These are phyloP conservation scores for Diarsia rubi DNA, from an alignment of 2,888 invertebrate species.

Conservation along the genomic window DNA sequence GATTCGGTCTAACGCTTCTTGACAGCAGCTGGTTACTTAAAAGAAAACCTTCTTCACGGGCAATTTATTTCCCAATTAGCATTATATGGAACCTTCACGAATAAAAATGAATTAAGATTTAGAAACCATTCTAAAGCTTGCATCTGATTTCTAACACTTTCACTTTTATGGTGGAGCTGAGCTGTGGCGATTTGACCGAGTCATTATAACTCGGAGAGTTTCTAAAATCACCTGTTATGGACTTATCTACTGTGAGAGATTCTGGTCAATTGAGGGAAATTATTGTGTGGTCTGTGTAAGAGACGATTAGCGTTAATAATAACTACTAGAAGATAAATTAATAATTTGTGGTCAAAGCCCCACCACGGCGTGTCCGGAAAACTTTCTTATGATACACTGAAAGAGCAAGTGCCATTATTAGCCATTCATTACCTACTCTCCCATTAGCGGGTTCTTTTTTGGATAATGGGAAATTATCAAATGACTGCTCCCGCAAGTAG, in stretches of 20 bases:
- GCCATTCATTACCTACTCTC: not conserved
- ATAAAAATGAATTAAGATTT: constrained; percentile 6
- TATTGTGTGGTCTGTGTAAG: constrained; percentile 20
- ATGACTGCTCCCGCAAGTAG: too few species aligned
- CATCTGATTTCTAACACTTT: constrained; percentile 53
- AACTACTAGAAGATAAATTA: not conserved
- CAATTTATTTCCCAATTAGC: constrained; percentile 23
- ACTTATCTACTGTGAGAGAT: not conserved
- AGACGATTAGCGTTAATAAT: not conserved
- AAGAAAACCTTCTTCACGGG: not conserved
- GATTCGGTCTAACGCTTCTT: not conserved
- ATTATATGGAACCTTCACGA: constrained; percentile 5
- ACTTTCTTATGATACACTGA: not conserved
- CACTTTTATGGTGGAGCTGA: constrained; percentile 40
- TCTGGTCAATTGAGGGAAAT: constrained; percentile 17
- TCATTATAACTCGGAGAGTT: constrained; percentile 39
- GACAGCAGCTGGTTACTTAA: not conserved
- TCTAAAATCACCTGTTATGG: constrained; percentile 32
- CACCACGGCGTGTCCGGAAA: not conserved
- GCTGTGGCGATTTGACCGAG: constrained; percentile 1
- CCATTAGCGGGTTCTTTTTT: too few species aligned
- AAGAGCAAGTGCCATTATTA: not conserved
- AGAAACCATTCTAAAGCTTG: constrained; percentile 17
- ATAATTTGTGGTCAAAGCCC: not conserved
- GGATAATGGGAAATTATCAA: too few species aligned